Evolutionary conservation across 92 coral and sea anemone species (phyloP).

Genomic region (Micromussa lordhowensis): DNA sequence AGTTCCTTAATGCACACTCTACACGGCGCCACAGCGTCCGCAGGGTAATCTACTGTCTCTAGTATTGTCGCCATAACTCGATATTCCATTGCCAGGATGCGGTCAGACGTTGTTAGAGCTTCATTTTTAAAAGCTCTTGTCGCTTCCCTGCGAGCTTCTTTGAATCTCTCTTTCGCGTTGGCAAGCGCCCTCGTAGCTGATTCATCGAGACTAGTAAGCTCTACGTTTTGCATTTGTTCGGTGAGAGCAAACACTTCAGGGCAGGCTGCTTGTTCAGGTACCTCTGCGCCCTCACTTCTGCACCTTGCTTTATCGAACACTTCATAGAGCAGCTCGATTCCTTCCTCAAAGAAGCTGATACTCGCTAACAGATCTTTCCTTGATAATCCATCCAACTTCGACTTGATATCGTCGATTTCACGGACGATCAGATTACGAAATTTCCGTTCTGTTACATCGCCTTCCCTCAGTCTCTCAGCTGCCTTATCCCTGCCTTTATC

Average conservation of each 20-base stretch:
- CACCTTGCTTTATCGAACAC: neutral
- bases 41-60: neutral
- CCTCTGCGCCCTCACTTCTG: neutral
- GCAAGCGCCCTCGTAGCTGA: neutral
- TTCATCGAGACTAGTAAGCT: neutral
- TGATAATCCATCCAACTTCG: neutral
- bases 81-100: neutral
- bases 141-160: neutral
- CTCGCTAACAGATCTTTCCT: neutral
- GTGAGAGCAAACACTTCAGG: neutral
- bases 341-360: neutral
- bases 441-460: neutral
- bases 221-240: neutral
- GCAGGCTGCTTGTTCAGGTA: neutral
- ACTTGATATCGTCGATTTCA: neutral
- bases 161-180: neutral
- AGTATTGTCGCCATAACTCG: slow-evolving; percentile 1
- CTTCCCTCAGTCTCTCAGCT: neutral
- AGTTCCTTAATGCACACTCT: neutral
- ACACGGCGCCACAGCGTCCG: neutral
- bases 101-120: neutral
- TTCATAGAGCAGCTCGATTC: neutral
- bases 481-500: no score
- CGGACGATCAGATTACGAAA: neutral
- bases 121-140: neutral